Evolutionary conservation across 2,888 invertebrate species (phyloP).

Genomic region (Oligia strigilis): DNA sequence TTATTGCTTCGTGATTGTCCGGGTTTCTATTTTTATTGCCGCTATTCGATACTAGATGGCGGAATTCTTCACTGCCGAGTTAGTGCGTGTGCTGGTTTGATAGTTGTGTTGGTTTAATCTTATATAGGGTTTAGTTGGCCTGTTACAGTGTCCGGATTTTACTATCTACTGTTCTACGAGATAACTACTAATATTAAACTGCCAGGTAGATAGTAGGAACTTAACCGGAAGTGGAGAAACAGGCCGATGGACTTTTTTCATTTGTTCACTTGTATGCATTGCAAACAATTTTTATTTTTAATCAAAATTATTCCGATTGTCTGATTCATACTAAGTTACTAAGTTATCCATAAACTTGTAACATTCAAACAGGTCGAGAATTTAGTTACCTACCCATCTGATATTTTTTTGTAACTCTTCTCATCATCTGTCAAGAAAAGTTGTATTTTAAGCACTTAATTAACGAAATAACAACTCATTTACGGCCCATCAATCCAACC

Average conservation of each 20-base stretch:
- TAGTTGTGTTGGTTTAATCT: neutral
- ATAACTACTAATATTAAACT: neutral
- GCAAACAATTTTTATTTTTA: neutral
- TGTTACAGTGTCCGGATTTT: neutral
- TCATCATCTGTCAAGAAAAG: neutral
- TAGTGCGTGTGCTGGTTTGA: neutral
- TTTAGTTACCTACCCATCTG: neutral
- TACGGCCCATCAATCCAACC: neutral
- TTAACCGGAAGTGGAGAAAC: too few species aligned
- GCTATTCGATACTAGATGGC: constrained; percentile 78
- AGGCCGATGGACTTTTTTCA: neutral
- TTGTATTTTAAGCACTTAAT: neutral
- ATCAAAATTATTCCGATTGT: too few species aligned
- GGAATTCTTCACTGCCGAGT: constrained; percentile 29
- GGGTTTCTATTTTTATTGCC: constrained; percentile 69
- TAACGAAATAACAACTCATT: constrained; percentile 6
- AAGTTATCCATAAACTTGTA: neutral
- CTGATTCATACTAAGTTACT: neutral
- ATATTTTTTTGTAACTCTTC: neutral
- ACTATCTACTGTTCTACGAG: neutral
- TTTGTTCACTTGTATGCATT: neutral
- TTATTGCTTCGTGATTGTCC: constrained; percentile 42
- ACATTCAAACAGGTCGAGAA: neutral
- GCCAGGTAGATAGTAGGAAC: neutral
- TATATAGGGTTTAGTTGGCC: neutral